Conservation (phyloP, 2,797 vertebrate species). For the Alcedo quadribrachys region DNA sequence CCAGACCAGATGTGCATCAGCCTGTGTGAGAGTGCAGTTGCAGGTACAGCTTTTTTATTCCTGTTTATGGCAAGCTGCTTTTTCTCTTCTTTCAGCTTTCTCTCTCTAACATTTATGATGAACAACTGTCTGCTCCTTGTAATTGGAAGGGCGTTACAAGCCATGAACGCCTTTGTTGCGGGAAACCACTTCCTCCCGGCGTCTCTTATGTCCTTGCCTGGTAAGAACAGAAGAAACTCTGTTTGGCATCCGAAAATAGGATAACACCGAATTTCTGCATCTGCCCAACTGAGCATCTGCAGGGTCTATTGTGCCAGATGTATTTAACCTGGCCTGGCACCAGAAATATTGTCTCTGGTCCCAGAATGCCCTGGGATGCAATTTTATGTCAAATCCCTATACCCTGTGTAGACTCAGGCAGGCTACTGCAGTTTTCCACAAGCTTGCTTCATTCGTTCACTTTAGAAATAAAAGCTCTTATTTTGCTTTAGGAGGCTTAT, state of each 20-base stretch:
- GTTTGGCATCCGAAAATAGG: constrained; percentile 2
- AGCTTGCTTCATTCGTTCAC: constrained; percentile 31
- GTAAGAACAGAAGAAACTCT: constrained; percentile 21
- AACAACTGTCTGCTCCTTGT: constrained; percentile 35
- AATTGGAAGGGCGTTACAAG: constrained; percentile 42
- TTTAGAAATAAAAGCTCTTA: not conserved
- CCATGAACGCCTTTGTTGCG: constrained; percentile 21
- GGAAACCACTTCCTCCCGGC: constrained; percentile 39
- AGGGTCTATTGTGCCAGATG: not conserved
- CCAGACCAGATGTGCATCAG: not conserved
- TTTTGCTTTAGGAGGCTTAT: constrained; percentile 39
- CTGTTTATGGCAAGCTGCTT: not conserved
- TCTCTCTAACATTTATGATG: constrained; percentile 41
- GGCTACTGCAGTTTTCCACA: not conserved
- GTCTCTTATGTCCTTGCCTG: not conserved
- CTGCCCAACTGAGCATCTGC: constrained; percentile 18
- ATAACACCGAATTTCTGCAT: constrained; percentile 1
- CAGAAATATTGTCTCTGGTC: constrained; percentile 38
- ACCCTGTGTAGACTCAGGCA: not conserved
- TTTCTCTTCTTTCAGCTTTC: constrained; percentile 10
- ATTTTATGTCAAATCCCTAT: constrained; percentile 31
- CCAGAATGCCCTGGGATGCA: constrained; percentile 43
- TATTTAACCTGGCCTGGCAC: constrained; percentile 50
- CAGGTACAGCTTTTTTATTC: not conserved
- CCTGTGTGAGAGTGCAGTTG: not conserved